A percentile compares a stretch with the other conserved stretches of the same genome.
Conservation (phyloP, 2,113 vertebrate genomes). For the Prunella fulvescens region DNA sequence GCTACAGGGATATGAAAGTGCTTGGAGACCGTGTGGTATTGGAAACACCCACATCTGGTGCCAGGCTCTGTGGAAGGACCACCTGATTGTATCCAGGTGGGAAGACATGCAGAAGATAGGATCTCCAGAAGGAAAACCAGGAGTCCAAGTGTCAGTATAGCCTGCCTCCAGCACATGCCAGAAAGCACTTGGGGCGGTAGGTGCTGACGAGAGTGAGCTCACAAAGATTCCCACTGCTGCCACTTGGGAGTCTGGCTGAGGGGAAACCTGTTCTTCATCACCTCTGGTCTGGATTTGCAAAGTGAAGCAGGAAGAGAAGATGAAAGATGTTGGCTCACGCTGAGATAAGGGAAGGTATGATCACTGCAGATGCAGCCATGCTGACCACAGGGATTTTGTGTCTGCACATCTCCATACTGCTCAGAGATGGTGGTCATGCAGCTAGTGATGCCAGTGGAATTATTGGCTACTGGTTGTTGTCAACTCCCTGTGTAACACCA, state of each 20-base stretch:
- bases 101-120: not conserved
- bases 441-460: rapidly evolving
- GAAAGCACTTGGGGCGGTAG: rapidly evolving
- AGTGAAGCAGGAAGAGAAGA: not conserved
- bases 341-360: rapidly evolving
- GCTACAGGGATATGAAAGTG: rapidly evolving
- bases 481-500: not conserved
- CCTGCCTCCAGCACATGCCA: not conserved
- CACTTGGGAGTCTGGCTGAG: not conserved
- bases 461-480: not conserved
- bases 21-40: rapidly evolving
- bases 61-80: not conserved
- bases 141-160: rapidly evolving
- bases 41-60: not conserved
- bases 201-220: rapidly evolving
- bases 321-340: not conserved
- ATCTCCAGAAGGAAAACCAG: not conserved
- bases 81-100: not conserved
- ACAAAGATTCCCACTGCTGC: not conserved
- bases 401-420: not conserved
- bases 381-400: rapidly evolving
- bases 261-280: not conserved
- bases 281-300: not conserved
- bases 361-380: not conserved
- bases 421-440: rapidly evolving